These are phyloP conservation scores for Mobula hypostoma DNA, from an alignment of 2,113 vertebrate genomes.

Conservation along the genomic window DNA sequence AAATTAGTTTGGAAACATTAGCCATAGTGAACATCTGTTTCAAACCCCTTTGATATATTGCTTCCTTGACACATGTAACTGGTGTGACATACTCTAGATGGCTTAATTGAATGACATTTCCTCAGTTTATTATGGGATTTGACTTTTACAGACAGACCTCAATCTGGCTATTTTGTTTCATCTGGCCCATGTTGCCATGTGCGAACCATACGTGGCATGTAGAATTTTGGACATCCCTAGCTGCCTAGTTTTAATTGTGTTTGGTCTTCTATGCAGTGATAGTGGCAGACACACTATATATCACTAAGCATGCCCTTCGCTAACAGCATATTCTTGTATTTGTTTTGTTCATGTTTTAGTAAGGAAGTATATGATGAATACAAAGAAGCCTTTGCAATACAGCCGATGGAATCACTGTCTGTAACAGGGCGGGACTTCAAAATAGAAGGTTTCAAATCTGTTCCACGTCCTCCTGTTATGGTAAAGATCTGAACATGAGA, in stretches of 20 bases:
- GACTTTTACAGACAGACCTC: constrained; percentile 11
- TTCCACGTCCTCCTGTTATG: constrained; percentile 4
- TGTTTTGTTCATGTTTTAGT: not conserved
- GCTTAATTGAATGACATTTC: constrained; percentile 30
- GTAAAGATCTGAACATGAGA: not conserved
- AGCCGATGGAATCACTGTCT: not conserved
- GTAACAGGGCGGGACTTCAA: constrained; percentile 23
- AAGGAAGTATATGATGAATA: constrained; percentile 10
- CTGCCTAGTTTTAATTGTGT: not conserved
- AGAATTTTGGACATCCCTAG: not conserved
- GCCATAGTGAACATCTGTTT: constrained; percentile 13
- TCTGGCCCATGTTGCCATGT: not conserved
- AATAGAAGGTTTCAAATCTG: constrained; percentile 21
- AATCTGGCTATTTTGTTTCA: constrained; percentile 14
- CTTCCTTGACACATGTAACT: constrained; percentile 34
- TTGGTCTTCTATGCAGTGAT: not conserved
- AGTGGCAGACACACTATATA: not conserved
- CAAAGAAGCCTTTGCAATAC: not conserved
- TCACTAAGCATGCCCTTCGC: too few species aligned
- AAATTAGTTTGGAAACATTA: not conserved
- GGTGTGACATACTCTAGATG: not conserved
- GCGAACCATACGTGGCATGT: constrained; percentile 9
- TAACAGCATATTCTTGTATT: not conserved
- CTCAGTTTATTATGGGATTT: constrained; percentile 25
- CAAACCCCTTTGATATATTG: not conserved